These are phyloP conservation scores for Willisornis vidua DNA, from an alignment of 2,113 vertebrate species.

Conservation along the genomic window DNA sequence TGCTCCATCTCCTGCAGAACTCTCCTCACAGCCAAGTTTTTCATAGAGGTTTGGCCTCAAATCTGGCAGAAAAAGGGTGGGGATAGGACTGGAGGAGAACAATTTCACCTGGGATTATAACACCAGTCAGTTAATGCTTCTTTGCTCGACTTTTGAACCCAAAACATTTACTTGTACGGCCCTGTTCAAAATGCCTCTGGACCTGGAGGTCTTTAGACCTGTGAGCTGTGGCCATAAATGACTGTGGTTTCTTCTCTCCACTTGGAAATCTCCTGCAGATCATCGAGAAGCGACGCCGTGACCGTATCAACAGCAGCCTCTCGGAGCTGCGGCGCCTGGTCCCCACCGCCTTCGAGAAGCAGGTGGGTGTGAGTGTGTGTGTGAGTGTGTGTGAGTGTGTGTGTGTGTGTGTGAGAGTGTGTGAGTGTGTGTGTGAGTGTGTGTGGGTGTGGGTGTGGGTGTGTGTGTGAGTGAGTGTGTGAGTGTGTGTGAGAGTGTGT, in stretches of 20 bases:
- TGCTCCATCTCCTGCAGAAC: not conserved
- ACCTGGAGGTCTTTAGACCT: not conserved
- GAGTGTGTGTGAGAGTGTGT: too few species aligned
- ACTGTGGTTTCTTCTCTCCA: not conserved
- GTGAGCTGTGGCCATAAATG: accelerated
- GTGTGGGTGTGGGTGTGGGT: too few species aligned
- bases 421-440: too few species aligned
- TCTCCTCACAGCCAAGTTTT: not conserved
- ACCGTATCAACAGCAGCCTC: constrained; percentile 95
- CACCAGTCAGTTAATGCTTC: not conserved
- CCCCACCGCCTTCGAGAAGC: constrained; percentile 92
- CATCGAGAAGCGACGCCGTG: constrained; percentile 92
- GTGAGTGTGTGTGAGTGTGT: constrained; percentile 52
- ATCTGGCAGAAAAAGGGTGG: not conserved
- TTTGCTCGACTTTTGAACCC: not conserved
- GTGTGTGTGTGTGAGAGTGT: constrained; percentile 38
- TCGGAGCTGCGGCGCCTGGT: constrained; percentile 91
- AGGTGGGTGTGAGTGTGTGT: constrained; percentile 76
- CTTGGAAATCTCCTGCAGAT: constrained; percentile 75
- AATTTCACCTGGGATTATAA: not conserved
- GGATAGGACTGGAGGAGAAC: not conserved
- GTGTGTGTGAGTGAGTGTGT: too few species aligned
- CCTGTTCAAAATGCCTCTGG: not conserved
- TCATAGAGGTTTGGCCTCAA: not conserved
- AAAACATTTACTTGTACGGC: accelerated